Evolutionary conservation across 2,797 vertebrate species (phyloP).

Genomic region (Coccyzus lansbergi): DNA sequence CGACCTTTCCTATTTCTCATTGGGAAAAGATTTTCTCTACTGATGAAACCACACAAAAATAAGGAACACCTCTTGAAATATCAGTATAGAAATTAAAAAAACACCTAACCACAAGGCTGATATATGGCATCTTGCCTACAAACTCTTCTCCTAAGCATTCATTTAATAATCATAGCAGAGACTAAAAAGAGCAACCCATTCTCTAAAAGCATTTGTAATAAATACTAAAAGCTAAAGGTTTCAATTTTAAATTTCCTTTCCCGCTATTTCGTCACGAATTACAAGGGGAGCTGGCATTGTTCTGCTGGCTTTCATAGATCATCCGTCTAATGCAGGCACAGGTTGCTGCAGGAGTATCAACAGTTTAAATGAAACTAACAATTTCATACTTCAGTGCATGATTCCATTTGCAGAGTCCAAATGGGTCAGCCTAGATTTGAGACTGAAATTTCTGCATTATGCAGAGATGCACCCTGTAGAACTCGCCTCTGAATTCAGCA

Average conservation of each 20-base stretch:
- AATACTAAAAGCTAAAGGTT: not conserved
- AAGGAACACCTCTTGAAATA: not conserved
- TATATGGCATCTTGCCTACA: not conserved
- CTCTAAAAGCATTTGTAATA: not conserved
- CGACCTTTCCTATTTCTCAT: not conserved
- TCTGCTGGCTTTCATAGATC: not conserved
- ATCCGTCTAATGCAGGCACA: not conserved
- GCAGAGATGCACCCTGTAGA: not conserved
- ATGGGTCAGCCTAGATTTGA: not conserved
- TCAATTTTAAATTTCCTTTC: not conserved
- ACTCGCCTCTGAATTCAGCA: not conserved
- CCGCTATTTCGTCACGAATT: not conserved
- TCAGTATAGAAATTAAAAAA: not conserved
- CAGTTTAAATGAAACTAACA: not conserved
- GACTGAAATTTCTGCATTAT: not conserved
- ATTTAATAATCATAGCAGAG: not conserved
- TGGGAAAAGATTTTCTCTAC: not conserved
- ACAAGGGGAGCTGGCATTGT: not conserved
- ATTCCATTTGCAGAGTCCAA: not conserved
- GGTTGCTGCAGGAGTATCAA: not conserved
- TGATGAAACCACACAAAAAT: not conserved
- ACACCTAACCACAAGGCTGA: not conserved
- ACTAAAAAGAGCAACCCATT: not conserved
- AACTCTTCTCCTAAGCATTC: not conserved
- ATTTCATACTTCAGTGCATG: not conserved